These are phyloP conservation scores for Pungitius pungitius DNA, from an alignment of 2,113 vertebrate genomes.

Conservation along the genomic window DNA sequence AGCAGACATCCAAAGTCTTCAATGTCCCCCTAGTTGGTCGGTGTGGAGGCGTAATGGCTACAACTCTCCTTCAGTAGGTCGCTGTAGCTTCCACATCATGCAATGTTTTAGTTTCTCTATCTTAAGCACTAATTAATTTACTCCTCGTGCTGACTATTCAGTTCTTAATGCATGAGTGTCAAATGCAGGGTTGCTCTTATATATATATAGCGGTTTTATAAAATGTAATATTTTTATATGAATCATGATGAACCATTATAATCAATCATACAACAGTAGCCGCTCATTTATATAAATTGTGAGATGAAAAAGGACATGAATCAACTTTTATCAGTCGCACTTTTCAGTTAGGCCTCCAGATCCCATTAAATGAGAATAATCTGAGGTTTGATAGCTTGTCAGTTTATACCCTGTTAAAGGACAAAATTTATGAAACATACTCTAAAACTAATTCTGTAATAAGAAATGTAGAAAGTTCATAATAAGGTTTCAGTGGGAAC, in stretches of 20 bases:
- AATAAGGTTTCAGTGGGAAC: no score
- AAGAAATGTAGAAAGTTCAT: no score
- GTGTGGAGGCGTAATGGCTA: slow-evolving; percentile 46
- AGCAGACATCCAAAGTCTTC: slow-evolving; percentile 80
- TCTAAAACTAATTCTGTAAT: neutral
- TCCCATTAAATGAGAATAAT: neutral
- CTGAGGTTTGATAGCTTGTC: neutral
- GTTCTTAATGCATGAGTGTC: slow-evolving; percentile 4
- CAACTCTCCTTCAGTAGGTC: slow-evolving; percentile 20
- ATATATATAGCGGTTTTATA: slow-evolving; percentile 59
- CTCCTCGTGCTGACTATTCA: slow-evolving; percentile 24
- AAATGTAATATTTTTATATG: slow-evolving; percentile 59
- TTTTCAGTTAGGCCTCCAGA: neutral
- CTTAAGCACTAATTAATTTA: slow-evolving; percentile 1
- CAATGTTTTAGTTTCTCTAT: slow-evolving; percentile 33
- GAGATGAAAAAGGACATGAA: neutral
- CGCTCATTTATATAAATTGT: neutral
- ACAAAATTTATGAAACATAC: neutral
- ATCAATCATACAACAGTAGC: neutral
- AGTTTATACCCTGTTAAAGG: slow-evolving; percentile 2
- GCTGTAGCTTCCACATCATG: slow-evolving; percentile 20
- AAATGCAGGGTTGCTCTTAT: slow-evolving; percentile 29
- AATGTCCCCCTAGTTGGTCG: slow-evolving; percentile 64
- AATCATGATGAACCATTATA: slow-evolving; percentile 1
- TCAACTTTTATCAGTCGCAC: neutral